Conservation (phyloP, 2,113 vertebrate genomes). For the Semicossyphus pulcher region DNA sequence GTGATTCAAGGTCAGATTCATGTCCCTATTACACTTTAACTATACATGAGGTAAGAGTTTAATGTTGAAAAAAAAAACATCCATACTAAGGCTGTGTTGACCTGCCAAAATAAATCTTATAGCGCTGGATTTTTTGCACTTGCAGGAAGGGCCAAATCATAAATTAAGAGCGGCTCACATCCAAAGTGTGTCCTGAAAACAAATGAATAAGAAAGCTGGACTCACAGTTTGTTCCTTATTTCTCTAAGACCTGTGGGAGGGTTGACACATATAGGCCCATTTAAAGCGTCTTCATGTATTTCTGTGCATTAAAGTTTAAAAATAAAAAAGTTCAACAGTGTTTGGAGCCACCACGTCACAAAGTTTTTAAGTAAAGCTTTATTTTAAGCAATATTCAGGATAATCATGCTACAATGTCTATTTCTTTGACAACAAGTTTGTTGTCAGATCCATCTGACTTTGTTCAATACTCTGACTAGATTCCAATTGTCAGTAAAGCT, state of each 20-base stretch:
- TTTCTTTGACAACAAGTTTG: background rate
- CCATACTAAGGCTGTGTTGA: slow-evolving; percentile 27
- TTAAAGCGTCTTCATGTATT: no score
- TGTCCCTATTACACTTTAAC: slow-evolving; percentile 9
- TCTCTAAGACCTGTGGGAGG: no score
- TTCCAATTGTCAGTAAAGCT: background rate
- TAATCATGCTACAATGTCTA: background rate
- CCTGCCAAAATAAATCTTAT: slow-evolving; percentile 37
- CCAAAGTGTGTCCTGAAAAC: slow-evolving; percentile 21
- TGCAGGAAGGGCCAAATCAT: slow-evolving; percentile 9
- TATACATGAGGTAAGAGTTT: slow-evolving; percentile 34
- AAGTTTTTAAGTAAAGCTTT: background rate
- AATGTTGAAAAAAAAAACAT: slow-evolving; percentile 16
- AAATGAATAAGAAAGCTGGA: background rate
- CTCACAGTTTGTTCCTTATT: slow-evolving; percentile 1
- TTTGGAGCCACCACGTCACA: background rate
- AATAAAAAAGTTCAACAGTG: no score
- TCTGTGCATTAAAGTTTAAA: no score
- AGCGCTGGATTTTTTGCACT: slow-evolving; percentile 1
- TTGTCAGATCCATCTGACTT: background rate
- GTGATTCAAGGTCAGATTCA: slow-evolving; percentile 3
- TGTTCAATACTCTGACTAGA: background rate
- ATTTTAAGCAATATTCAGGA: no score
- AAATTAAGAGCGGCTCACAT: slow-evolving; percentile 15
- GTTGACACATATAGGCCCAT: no score